Evolutionary conservation across 1,140 invertebrate species (phyloP), one percentile per base, ranked within the genome.

Genomic region (Pseudomyrmex flavicornis): DNA sequence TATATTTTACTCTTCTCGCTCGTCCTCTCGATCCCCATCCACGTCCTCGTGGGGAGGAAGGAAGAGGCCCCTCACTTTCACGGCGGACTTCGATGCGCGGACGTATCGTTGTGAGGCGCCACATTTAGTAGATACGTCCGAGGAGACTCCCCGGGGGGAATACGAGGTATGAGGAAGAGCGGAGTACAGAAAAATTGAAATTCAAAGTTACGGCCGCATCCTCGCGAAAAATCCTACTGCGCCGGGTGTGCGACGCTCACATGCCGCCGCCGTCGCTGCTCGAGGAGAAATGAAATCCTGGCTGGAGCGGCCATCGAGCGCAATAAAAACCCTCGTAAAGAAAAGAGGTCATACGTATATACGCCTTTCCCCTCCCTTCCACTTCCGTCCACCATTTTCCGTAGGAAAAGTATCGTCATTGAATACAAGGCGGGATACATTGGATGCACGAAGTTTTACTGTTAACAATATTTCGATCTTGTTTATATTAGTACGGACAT

Each of bases 141-240:
- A 35, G 22, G 52, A 56, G 17, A 22, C 48, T 54, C 75, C 66
- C 68, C 26, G 54, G 70, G 48, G 70, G 62, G 13, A 35, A 74
- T 54, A 48, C 46, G 56, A 22, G 17, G n/a, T 52, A 35, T n/a
- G 75, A 82, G 59, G 52, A 61, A 50, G 62, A 17, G 17, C 17
- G 56, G 12, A 54, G 62, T 15, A 58, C 52, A 74, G 35, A 35
- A 82, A 83, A 74, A 79, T 83, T 79, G 75, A 83, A 83, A 85
- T 82, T 82, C 83, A 85, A 85, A 85, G 76, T 85, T 85, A 85
- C 76, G 68, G 35, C 83, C 22, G 50, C 56, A 65, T 65, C 66
- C 76, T 58, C 58, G 76, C 35, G 35, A 35, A 15, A 84, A 84
- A 58, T 65, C 61, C 50, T 50, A 61, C 48, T 35, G 35, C 35